Base-by-base conservation (phyloP, 2,797 vertebrate genomes). In the Clarias fuscus region DNA sequence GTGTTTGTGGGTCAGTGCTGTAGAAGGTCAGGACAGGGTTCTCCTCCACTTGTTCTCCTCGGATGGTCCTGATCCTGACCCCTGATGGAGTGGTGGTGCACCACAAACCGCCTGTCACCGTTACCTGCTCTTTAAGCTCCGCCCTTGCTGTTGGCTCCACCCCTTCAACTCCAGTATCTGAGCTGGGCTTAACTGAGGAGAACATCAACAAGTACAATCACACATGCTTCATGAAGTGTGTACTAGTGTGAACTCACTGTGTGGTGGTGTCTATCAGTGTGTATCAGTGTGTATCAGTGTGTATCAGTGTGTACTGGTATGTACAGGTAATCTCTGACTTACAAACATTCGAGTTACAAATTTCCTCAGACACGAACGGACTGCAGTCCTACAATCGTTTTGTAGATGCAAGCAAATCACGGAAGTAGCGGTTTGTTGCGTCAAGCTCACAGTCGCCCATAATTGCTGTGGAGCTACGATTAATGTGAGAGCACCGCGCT, bases 71-170 rank as follows among this genome's bases (percentile, higher is more conserved):
- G 82, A 99, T 94, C 83, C 87, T 95, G 67, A 92, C 86, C 68
- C 98, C 98, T 85, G 92, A 93, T 4, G 96, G 96, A 72, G 95
- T 94, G 1, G 96, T 99, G 15, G 97, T 98, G 85, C 95, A 92
- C 98, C 98, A 99, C 22, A 90, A 95, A 79, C 94, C 90, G 85
- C 87, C 86, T 81, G 75, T 78, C 37, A 65, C 40, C 14, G 91
- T 89, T 13, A 80, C 24, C 53, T 76, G 5, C 5, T 72, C 24
- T 14, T 88, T 90, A 37, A 78, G 56, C 59, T 30, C 81, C 61
- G 84, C 73, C 11, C 80, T 40, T 6, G 0, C 43, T 22, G 90
- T 88, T 33, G 85, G 84, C 24, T n/a, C 86, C 72, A 40, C 84
- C 56, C 64, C 70, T 58, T 85, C 37, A 53, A 27, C 14, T 24